Percentiles rank a stretch among this genome's conserved stretches.
These are phyloP conservation scores for Cheilosia scutellata DNA, from an alignment of 2,888 invertebrate species.

Conservation along the genomic window DNA sequence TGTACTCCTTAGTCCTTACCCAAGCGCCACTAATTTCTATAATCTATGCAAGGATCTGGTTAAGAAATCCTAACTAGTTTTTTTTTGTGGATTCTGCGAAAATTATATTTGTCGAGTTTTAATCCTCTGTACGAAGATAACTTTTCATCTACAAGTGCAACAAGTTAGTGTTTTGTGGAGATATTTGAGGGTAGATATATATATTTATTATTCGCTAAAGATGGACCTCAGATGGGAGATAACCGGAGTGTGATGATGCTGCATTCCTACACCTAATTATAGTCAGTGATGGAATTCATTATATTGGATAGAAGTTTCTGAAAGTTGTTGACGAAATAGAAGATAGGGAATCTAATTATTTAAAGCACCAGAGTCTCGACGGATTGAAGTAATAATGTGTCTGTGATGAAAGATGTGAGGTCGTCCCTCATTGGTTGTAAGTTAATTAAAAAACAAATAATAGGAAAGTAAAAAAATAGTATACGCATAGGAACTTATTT, in stretches of 20 bases:
- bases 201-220: background rate
- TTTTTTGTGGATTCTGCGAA: constrained; percentile 46
- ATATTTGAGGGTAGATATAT: background rate
- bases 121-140: constrained; percentile 43
- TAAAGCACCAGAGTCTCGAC: background rate
- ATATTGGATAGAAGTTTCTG: background rate
- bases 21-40: constrained; percentile 37
- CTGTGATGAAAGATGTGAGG: background rate
- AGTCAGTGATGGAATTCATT: constrained; percentile 21
- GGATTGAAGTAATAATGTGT: background rate
- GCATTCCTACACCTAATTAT: constrained; percentile 45
- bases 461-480: background rate
- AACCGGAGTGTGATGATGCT: constrained; percentile 29
- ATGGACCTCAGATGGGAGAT: constrained; percentile 17
- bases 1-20: constrained; percentile 9
- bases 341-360: background rate
- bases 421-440: background rate
- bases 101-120: constrained; percentile 56
- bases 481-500: background rate
- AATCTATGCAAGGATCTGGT: constrained; percentile 49
- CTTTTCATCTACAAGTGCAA: constrained; percentile 35
- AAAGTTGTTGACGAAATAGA: constrained; percentile 1
- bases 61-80: background rate
- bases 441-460: background rate
- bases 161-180: constrained; percentile 29